Evolutionary conservation across 2,888 invertebrate species (phyloP), one percentile per base, ranked within the genome.

Genomic region (Hylaea fasciaria): DNA sequence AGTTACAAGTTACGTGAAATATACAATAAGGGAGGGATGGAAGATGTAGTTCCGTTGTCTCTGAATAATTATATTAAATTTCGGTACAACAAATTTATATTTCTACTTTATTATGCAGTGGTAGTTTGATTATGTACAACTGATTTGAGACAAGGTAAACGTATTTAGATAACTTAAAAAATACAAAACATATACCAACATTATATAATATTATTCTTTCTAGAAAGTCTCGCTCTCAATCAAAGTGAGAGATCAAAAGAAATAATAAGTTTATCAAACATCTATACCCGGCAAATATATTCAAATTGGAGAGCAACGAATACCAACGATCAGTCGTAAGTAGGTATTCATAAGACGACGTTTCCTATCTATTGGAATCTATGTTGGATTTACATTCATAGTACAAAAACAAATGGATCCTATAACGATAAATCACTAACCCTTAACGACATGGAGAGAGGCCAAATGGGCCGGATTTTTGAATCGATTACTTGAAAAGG

Each of bases 381-480:
- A 55, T 62, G 65, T 65, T 48, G 65, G 64, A 65, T 67, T 68
- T 70, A 68, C 64, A 70, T 70, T 66, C 65, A 67, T 70, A 70
- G 66, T 66, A 68, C 58, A 69, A 70, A 70, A 70, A 73, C 69
- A 73, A 69, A 76, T 69, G 71, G 71, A 57, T 66, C 69, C 71
- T 70, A 74, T 76, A 73, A 71, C 72, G 67, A 72, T 76, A 76
- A 76, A 76, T 76, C 73, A 72, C 68, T 71, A 65, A 69, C 68
- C 70, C 70, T 66, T 73, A 76, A 76, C 74, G 72, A 76, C 73
- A 66, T 70, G 68, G 68, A 68, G 58, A 68, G 68, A 68, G 67
- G 70, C 73, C 71, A 67, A 71, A 71, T 71, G 70, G 70, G 68
- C 66, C 66, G 70, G 70, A 68, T 69, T 71, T 72, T 72, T 71